Evolutionary conservation across 2,113 vertebrate genomes (phyloP).

Genomic region (Zootoca vivipara): DNA sequence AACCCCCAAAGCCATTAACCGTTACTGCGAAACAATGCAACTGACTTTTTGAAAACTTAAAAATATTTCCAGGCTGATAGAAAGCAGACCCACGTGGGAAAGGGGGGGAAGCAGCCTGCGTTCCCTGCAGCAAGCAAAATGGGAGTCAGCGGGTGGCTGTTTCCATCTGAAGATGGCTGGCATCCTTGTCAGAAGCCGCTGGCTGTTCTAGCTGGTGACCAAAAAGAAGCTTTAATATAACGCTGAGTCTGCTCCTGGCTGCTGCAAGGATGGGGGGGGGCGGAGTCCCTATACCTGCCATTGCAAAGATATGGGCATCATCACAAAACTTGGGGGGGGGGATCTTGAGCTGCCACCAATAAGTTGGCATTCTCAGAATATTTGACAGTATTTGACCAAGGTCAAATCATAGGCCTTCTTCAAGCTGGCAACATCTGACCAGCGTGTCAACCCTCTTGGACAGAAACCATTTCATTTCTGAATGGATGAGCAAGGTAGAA

Average conservation of each 20-base stretch:
- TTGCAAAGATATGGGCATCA: background rate
- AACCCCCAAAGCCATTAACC: background rate
- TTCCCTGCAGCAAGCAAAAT: background rate
- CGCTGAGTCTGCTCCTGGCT: background rate
- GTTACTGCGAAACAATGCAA: background rate
- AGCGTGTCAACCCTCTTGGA: background rate
- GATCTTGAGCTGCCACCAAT: background rate
- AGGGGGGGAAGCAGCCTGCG: too few relatives aligned
- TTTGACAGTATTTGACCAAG: background rate
- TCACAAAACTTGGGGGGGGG: background rate
- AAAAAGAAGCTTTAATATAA: background rate
- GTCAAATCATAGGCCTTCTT: background rate
- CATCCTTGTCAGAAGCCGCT: background rate
- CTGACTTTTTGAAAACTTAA: background rate
- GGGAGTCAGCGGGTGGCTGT: background rate
- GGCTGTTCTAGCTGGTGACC: background rate
- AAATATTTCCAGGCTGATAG: background rate
- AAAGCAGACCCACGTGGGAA: background rate
- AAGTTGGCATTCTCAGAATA: background rate
- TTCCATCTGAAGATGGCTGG: background rate
- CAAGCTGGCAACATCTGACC: background rate
- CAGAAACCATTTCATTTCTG: background rate
- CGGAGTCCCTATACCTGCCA: background rate
- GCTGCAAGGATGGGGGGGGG: background rate
- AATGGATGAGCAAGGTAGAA: conserved; percentile 16